phyloP scores from a whole-genome alignment of 2,113 vertebrate genomes.

The Crotalus helleri region DNA sequence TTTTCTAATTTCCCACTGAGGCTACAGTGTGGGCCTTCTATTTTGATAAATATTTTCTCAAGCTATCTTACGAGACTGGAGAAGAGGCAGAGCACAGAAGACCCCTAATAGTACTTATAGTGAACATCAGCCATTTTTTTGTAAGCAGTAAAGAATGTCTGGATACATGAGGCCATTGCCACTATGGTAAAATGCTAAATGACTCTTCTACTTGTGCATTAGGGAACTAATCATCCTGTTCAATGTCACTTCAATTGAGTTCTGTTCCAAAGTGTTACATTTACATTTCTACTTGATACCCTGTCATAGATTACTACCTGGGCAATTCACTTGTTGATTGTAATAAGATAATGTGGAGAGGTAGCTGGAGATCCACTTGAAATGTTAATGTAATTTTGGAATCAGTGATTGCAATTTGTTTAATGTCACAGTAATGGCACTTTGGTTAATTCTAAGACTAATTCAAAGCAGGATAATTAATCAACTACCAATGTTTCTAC shows the following conservation, averaged over 20 bases:
- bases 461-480: not conserved
- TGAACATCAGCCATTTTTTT: not conserved
- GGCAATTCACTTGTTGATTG: not conserved
- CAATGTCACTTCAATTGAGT: not conserved
- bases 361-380: not conserved
- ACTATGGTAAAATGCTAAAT: not conserved
- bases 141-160: not conserved
- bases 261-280: not conserved
- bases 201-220: no score
- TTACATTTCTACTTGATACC: not conserved
- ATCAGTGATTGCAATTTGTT: not conserved
- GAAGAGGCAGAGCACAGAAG: not conserved
- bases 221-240: not conserved
- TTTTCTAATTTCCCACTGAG: not conserved
- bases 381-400: not conserved
- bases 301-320: not conserved
- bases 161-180: no score
- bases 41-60: not conserved
- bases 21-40: not conserved
- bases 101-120: not conserved
- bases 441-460: conserved; percentile 22
- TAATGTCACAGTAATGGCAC: not conserved
- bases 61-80: not conserved
- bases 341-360: not conserved
- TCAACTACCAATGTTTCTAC: not conserved